A percentile compares a stretch with the other conserved stretches of the same genome.
Evolutionary conservation across 2,113 vertebrate species (phyloP).

Genomic region (Catagonus wagneri): DNA sequence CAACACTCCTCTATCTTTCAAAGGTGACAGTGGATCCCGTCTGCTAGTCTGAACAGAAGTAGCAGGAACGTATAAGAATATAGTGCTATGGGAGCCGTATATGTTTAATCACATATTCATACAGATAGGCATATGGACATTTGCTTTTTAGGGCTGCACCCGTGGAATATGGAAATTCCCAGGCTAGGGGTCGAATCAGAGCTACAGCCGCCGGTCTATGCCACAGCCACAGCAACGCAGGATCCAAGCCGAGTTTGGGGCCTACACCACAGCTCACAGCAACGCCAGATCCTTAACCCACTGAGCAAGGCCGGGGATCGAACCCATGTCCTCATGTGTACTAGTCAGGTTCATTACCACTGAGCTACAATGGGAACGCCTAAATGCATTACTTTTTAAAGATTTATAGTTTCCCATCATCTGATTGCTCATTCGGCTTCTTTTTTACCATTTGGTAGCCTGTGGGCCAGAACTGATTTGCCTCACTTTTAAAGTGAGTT

Average conservation of each 20-base stretch:
- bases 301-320: neutral
- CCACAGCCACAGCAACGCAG: too few relatives aligned
- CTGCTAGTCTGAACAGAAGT: neutral
- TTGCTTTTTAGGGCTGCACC: too few relatives aligned
- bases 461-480: neutral
- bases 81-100: neutral
- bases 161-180: neutral
- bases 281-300: too few relatives aligned
- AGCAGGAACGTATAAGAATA: neutral
- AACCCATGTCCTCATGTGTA: neutral
- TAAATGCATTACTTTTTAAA: neutral
- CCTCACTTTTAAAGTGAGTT: conserved; percentile 1
- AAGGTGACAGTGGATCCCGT: neutral
- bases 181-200: neutral
- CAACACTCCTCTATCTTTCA: neutral
- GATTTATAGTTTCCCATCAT: neutral
- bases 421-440: neutral
- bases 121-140: neutral
- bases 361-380: neutral
- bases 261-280: too few relatives aligned
- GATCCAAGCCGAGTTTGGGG: too few relatives aligned
- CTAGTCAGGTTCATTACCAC: neutral
- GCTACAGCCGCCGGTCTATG: too few relatives aligned
- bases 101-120: neutral
- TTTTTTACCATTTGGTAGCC: neutral